These are phyloP conservation scores for Huso huso DNA, from an alignment of 2,797 vertebrate species.

Conservation along the genomic window DNA sequence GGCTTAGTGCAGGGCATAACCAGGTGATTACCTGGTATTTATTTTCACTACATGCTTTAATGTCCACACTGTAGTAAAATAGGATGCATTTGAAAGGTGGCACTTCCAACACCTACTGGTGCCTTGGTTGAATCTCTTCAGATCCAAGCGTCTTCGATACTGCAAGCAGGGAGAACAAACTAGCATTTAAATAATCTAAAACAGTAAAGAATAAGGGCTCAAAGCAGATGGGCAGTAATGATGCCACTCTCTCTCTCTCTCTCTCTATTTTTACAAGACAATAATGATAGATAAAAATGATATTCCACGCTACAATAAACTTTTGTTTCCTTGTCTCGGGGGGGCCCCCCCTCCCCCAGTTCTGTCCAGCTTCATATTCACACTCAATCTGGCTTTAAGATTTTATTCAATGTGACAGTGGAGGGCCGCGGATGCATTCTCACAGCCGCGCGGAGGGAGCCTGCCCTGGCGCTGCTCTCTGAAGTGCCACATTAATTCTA, in stretches of 20 bases:
- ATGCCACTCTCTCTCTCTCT: background rate
- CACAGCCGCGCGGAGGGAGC: constrained; percentile 54
- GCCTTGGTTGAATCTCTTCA: too few species aligned
- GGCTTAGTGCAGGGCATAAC: too few species aligned
- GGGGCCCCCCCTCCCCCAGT: constrained; percentile 49
- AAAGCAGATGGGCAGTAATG: too few species aligned
- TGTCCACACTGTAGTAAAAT: too few species aligned
- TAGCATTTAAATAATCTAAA: too few species aligned
- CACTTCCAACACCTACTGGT: too few species aligned
- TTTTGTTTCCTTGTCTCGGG: constrained; percentile 17
- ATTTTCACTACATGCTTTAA: too few species aligned
- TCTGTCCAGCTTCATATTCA: constrained; percentile 61
- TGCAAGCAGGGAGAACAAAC: too few species aligned
- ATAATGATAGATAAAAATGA: constrained; percentile 2
- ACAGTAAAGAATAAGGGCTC: too few species aligned
- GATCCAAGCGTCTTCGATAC: too few species aligned
- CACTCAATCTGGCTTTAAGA: constrained; percentile 35
- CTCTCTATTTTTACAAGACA: background rate
- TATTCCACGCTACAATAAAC: background rate
- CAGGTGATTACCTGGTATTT: too few species aligned
- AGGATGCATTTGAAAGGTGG: too few species aligned
- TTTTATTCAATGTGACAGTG: constrained; percentile 70
- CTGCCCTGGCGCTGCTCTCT: constrained; percentile 55
- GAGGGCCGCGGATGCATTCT: constrained; percentile 65
- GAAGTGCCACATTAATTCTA: constrained; percentile 76